Conservation (phyloP, 2,113 vertebrate genomes). For the Grammomys dolichurus region DNA sequence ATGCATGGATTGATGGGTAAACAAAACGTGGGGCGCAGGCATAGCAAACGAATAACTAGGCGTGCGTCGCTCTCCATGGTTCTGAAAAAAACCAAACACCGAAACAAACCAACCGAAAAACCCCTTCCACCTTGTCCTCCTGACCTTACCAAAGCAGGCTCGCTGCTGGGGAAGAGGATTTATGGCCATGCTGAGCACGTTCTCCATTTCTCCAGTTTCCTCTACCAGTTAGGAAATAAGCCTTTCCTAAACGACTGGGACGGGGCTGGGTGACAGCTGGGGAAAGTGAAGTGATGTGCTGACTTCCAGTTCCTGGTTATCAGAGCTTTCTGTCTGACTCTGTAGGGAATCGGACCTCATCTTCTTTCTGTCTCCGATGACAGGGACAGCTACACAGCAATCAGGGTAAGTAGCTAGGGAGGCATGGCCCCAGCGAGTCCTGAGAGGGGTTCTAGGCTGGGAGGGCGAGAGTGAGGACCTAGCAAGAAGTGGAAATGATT, state of each 20-base stretch:
- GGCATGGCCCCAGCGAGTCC: not conserved
- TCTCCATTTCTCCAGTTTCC: not conserved
- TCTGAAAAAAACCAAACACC: constrained; percentile 13
- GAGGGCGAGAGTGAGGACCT: not conserved
- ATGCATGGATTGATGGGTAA: not conserved
- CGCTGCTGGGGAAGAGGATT: not conserved
- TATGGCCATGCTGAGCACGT: not conserved
- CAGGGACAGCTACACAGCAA: not conserved
- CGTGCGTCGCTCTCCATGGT: not conserved
- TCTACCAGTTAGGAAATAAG: not conserved
- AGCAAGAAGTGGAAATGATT: not conserved
- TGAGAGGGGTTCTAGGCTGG: not conserved
- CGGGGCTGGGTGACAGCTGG: not conserved
- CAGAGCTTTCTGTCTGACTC: constrained; percentile 44
- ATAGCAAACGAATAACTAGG: rapidly evolving
- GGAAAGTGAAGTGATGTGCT: not conserved
- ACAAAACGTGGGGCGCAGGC: not conserved
- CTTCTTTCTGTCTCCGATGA: constrained; percentile 56
- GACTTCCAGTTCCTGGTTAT: not conserved
- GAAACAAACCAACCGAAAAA: not conserved
- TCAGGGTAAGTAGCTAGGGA: constrained; percentile 62
- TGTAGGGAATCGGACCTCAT: constrained; percentile 64
- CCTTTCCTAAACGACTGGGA: not conserved
- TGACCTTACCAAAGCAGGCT: constrained; percentile 23
- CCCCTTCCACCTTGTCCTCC: not conserved